Percentiles rank a stretch among this genome's conserved stretches.
Evolutionary conservation across 2,113 vertebrate genomes (phyloP).

Genomic region (Apistogramma diplotaenia): DNA sequence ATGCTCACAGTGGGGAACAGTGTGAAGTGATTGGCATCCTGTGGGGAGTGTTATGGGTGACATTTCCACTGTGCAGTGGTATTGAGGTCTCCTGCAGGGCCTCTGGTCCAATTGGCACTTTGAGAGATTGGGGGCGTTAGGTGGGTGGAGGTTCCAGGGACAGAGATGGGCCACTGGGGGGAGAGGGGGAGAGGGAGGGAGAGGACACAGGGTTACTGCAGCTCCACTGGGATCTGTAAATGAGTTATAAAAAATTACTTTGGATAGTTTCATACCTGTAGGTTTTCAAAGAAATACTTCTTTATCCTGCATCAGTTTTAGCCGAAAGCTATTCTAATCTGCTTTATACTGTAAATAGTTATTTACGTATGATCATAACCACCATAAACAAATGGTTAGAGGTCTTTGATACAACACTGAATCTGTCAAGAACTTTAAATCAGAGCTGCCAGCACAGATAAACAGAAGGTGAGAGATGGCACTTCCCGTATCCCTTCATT

Average conservation of each 20-base stretch:
- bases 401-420: neutral
- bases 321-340: neutral
- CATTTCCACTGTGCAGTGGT: slow-evolving; percentile 59
- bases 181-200: neutral
- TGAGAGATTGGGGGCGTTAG: neutral
- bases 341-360: too few relatives aligned
- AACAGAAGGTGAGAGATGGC: slow-evolving; percentile 11
- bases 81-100: slow-evolving; percentile 43
- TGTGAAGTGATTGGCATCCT: slow-evolving; percentile 60
- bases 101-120: slow-evolving; percentile 13
- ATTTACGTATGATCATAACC: neutral
- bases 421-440: neutral
- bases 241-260: neutral
- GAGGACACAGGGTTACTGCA: neutral
- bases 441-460: neutral
- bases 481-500: neutral
- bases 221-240: neutral
- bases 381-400: neutral
- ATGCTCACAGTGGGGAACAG: slow-evolving; percentile 16
- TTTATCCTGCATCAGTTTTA: neutral
- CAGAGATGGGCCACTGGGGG: neutral
- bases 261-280: neutral
- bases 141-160: neutral
- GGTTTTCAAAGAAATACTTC: neutral
- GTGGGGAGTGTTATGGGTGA: slow-evolving; percentile 66